Base-by-base conservation (phyloP, 2,888 invertebrate genomes). In the Troglohyphantes excavatus region DNA sequence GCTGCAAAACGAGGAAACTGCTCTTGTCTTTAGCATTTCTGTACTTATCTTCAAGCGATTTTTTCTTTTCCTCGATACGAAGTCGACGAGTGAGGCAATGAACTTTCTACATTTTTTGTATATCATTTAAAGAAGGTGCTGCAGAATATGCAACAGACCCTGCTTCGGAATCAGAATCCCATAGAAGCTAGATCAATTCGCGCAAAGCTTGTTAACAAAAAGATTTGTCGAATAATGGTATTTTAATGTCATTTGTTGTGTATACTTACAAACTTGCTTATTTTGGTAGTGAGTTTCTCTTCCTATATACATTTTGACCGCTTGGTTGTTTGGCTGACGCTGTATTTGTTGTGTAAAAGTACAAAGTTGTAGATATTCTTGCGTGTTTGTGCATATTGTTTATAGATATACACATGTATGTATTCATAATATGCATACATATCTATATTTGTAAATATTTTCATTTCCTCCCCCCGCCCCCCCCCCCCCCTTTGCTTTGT, bases 311-410 rank as follows among this genome's bases (percentile, higher is more conserved):
- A 53, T 53, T 53, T 53, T 90, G 61, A 65, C 76, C 65, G 78
- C 83, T 84, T 90, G 78, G 78, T 89, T 88, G 84, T 84, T 61
- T 78, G 83, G 63, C 63, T 78, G 78, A 90, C n/a, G 76, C 76
- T 72, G 63, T 90, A 90, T 90, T 72, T 90, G 76, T 90, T 90
- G 89, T 90, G 89, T 83, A 84, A 90, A 90, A 90, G 83, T 90
- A 90, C 76, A 90, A 83, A 84, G 65, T 72, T 90, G 89, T 90
- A 90, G 89, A 90, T 90, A 90, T 76, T 82, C 67, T 90, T 90
- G 89, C 59, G 78, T 72, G 72, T 84, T 65, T 79, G 81, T 82
- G 88, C 67, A 88, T 75, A 82, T 68, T 82, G 82, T 88, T 68
- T 81, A 82, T 88, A 88, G 73, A 81, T 88, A 73, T 82, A 68